Base-by-base conservation (phyloP, 2,113 vertebrate genomes). In the Baryphthengus martii region DNA sequence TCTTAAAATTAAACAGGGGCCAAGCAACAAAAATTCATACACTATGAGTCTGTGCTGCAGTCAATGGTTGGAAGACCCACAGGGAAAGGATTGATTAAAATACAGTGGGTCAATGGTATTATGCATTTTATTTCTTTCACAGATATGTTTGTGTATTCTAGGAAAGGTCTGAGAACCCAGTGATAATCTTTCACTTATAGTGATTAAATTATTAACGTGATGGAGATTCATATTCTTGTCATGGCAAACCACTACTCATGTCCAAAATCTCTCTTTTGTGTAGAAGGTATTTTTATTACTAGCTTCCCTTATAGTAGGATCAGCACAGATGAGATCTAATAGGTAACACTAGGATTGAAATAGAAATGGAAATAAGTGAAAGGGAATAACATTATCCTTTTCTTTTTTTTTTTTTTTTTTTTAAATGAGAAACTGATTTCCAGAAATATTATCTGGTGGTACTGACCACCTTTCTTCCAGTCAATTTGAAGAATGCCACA, bases 1-100 rank as follows among this genome's bases (percentile, higher is more conserved):
- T 90, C 50, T 86, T 65, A 85, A 73, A 89, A 94, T 87, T 74
- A 95, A 97, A 84, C 56, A 78, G 19, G 53, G 72, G 58, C 21
- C 23, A 89, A 94, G 58, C 44, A 49, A 95, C 47, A 83, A 78
- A 63, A 96, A 89, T 6, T 78, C 67, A 39, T 66, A 62, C 4
- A 44, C 55, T 70, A 40, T 47, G 79, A 89, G 81, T 61, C 39
- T 80, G 58, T 62, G 80, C n/a, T 83, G 39, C 42, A 84, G 10
- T 10, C 18, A 42, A 14, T 71, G 33, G 86, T 17, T 75, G 44
- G 49, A 88, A 96, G 93, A 49, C 40, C 67, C 10, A 7, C 8
- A 70, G 21, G 90, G 24, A 6, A 63, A 45, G 10, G 11, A 90
- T 2, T 76, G 86, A 93, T 68, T 88, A 94, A 95, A 90, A 91